Evolutionary conservation across 1,140 invertebrate genomes (phyloP).

Genomic region (Micrasema minimum): DNA sequence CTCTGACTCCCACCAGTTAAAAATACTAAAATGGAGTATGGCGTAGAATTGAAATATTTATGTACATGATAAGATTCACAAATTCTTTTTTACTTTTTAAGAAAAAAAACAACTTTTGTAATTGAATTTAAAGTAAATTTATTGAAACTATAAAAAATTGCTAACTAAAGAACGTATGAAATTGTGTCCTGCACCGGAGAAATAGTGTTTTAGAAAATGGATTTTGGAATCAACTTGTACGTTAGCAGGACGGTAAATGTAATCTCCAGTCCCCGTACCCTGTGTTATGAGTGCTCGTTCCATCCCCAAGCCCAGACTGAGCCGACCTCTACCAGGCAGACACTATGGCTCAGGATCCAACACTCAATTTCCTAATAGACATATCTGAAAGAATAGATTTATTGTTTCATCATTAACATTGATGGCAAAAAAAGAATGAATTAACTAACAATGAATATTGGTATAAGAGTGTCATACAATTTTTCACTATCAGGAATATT

Average conservation of each 20-base stretch:
- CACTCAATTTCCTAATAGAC: slow-evolving; percentile 68
- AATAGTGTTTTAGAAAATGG: slow-evolving; percentile 58
- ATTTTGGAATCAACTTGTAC: slow-evolving; percentile 25
- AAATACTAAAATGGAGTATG: no score
- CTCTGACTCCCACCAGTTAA: no score
- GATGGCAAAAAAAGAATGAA: background rate
- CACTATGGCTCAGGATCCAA: slow-evolving; percentile 84
- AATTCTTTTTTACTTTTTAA: no score
- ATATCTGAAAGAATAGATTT: slow-evolving; percentile 56
- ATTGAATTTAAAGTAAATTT: no score
- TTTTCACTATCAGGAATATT: no score
- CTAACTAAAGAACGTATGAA: slow-evolving; percentile 56
- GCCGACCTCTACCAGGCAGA: slow-evolving; percentile 70
- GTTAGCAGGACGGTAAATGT: slow-evolving; percentile 62
- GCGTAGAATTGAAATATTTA: no score
- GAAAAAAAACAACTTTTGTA: no score
- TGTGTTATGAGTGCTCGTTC: slow-evolving; percentile 92
- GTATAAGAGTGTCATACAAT: no score
- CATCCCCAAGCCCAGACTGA: slow-evolving; percentile 85
- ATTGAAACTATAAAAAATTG: background rate
- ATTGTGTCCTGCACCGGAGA: slow-evolving; percentile 63
- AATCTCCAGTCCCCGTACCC: slow-evolving; percentile 76
- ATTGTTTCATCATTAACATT: background rate
- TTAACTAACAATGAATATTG: slow-evolving; percentile 4
- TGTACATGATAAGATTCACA: no score